A percentile compares a stretch with the other conserved stretches of the same genome.
phyloP scores from a whole-genome alignment of 2,113 vertebrate species.

The Theropithecus gelada region DNA sequence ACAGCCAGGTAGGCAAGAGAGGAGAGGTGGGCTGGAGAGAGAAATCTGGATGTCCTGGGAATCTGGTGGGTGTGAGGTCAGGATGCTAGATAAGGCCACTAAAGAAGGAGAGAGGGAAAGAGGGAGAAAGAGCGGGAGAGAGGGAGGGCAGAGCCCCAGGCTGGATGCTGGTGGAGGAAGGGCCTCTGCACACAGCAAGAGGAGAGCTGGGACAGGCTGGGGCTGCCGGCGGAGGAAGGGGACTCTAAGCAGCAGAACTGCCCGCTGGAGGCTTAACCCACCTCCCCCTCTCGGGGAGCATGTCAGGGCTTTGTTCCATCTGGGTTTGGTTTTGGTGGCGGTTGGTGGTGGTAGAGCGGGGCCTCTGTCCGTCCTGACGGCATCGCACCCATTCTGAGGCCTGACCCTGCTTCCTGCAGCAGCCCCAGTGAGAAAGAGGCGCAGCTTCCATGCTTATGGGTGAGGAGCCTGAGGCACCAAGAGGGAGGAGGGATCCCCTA shows the following conservation, averaged over 20 bases:
- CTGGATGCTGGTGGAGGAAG: background rate
- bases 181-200: accelerated
- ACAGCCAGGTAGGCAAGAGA: background rate
- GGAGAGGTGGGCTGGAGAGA: background rate
- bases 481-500: background rate
- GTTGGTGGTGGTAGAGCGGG: accelerated
- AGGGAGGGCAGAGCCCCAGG: background rate
- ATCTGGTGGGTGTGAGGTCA: accelerated
- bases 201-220: accelerated
- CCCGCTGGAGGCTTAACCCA: accelerated
- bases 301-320: background rate
- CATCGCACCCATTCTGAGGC: background rate
- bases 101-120: too few species aligned
- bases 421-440: background rate
- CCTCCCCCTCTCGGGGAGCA: accelerated
- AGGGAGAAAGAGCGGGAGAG: background rate
- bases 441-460: background rate
- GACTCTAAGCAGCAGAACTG: accelerated
- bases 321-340: background rate
- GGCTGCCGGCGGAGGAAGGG: accelerated
- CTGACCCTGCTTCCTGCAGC: background rate
- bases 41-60: accelerated
- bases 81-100: background rate
- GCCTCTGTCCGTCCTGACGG: accelerated
- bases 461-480: background rate